Percentiles rank a stretch among this genome's conserved stretches.
Evolutionary conservation across 2,113 vertebrate genomes (phyloP).

Genomic region (Pteruthius melanotis): DNA sequence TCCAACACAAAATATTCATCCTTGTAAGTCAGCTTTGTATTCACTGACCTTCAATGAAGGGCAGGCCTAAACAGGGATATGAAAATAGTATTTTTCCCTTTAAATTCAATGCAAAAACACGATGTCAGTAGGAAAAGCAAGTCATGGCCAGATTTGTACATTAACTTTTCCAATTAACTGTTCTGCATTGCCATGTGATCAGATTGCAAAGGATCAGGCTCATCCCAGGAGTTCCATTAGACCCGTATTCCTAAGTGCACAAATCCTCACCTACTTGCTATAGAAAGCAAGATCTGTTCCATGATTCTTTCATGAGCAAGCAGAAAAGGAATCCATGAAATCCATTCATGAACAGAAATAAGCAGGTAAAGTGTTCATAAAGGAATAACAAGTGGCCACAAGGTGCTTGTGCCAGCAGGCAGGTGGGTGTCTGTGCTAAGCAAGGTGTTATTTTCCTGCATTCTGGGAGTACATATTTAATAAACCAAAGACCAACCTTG

Average conservation of each 20-base stretch:
- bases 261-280: not conserved
- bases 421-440: not conserved
- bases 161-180: not conserved
- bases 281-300: not conserved
- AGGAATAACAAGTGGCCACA: not conserved
- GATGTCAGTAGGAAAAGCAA: not conserved
- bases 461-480: not conserved
- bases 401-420: not conserved
- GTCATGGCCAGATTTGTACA: not conserved
- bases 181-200: not conserved
- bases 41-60: not conserved
- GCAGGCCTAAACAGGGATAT: not conserved
- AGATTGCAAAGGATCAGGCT: not conserved
- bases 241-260: not conserved
- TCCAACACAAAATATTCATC: constrained; percentile 19
- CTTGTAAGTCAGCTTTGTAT: not conserved
- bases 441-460: not conserved
- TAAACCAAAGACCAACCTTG: not conserved
- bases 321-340: not conserved
- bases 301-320: not conserved
- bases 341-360: not conserved
- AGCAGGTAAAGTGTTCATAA: not conserved
- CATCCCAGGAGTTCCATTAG: not conserved
- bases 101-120: not conserved
- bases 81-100: not conserved